phyloP scores from a whole-genome alignment of 2,797 vertebrate genomes.

The Girardinus metallicus region DNA sequence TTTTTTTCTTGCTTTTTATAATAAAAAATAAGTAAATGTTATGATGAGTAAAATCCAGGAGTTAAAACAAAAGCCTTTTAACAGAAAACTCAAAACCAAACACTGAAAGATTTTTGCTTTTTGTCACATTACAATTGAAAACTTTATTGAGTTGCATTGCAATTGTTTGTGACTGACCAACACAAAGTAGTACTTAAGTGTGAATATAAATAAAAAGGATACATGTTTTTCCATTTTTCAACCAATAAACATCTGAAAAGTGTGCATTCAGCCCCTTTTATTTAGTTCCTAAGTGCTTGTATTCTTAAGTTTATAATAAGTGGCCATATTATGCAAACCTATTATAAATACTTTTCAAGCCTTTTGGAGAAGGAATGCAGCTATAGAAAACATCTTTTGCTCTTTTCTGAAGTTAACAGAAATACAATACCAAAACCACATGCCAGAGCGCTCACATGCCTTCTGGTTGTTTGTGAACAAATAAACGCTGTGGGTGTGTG shows the following conservation, averaged over 20 bases:
- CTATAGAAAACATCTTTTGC: constrained; percentile 12
- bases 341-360: not conserved
- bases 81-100: not conserved
- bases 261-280: not conserved
- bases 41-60: not conserved
- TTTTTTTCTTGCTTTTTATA: not conserved
- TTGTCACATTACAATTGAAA: not conserved
- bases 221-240: not conserved
- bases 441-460: constrained; percentile 55
- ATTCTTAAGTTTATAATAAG: too few relatives aligned
- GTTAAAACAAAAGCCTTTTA: not conserved
- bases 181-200: too few relatives aligned
- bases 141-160: not conserved
- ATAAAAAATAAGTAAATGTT: constrained; percentile 7
- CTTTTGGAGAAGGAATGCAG: not conserved
- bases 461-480: constrained; percentile 71
- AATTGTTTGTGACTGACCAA: not conserved
- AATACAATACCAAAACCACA: constrained; percentile 18
- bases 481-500: constrained; percentile 75
- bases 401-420: constrained; percentile 9
- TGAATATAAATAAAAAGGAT: not conserved
- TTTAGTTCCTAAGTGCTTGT: not conserved
- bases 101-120: not conserved
- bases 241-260: not conserved
- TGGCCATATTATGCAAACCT: too few relatives aligned